These are phyloP conservation scores for Ctena decussata DNA, from an alignment of 2,888 invertebrate genomes.

Conservation along the genomic window DNA sequence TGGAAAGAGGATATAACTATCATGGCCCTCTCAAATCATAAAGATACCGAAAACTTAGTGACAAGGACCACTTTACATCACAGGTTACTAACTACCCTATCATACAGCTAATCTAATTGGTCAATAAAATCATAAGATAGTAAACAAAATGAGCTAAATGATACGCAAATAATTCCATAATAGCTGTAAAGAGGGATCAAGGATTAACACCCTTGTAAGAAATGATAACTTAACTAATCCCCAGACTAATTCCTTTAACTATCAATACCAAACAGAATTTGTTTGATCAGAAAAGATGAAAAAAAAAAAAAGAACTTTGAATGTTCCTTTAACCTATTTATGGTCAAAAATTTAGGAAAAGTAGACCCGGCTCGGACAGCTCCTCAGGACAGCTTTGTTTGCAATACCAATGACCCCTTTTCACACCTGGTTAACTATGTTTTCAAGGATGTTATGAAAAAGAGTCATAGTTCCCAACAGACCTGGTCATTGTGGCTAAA, in stretches of 20 bases:
- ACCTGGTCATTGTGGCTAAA: too few species aligned
- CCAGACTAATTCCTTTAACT: neutral
- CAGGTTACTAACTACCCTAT: neutral
- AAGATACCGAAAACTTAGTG: neutral
- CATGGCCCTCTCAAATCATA: neutral
- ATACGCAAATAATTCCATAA: conserved; percentile 7
- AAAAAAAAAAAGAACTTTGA: neutral
- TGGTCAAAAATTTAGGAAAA: too few species aligned
- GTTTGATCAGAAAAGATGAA: conserved; percentile 4
- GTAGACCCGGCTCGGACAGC: too few species aligned
- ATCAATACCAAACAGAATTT: neutral
- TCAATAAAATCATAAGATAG: neutral
- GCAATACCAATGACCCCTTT: too few species aligned
- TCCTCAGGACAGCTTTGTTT: too few species aligned
- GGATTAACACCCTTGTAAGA: conserved; percentile 1
- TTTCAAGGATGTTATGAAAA: too few species aligned
- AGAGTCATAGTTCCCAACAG: too few species aligned
- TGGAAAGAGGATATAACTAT: too few species aligned
- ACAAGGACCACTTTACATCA: neutral
- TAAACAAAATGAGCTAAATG: neutral
- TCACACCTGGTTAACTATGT: too few species aligned
- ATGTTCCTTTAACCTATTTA: too few species aligned
- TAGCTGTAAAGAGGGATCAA: neutral
- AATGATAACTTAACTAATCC: conserved; percentile 9
- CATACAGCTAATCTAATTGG: neutral